phyloP scores from a whole-genome alignment of 2,888 invertebrate genomes.

The Branchellion lobata region DNA sequence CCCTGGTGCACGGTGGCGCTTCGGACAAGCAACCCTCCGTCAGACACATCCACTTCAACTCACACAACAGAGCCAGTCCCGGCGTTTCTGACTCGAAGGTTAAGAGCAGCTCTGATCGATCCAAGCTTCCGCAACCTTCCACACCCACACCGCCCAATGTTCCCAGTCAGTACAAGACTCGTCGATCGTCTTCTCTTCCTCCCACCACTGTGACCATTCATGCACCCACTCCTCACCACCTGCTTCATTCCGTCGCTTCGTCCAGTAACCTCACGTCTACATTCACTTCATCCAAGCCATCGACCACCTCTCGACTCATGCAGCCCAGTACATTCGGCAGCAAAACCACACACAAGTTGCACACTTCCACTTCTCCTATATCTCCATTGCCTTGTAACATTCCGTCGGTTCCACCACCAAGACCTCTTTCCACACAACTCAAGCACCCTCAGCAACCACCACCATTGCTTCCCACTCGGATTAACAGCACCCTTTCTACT shows the following conservation, averaged over 20 bases:
- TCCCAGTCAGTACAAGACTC: not conserved
- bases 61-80: not conserved
- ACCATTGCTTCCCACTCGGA: not conserved
- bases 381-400: not conserved
- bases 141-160: not conserved
- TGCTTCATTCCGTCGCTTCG: not conserved
- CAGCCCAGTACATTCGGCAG: not conserved
- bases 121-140: not conserved
- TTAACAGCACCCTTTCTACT: conserved; percentile 12
- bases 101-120: not conserved
- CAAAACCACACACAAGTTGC: too few species aligned
- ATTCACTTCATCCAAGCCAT: not conserved
- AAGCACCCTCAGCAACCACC: not conserved
- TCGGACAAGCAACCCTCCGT: not conserved
- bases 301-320: not conserved
- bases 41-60: not conserved
- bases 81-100: not conserved
- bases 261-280: conserved; percentile 2
- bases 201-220: not conserved
- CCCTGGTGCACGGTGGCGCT: not conserved
- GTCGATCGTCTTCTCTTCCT: not conserved
- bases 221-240: not conserved
- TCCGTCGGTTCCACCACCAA: not conserved
- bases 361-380: not conserved
- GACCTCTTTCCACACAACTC: not conserved